phyloP scores from a whole-genome alignment of 2,888 invertebrate species.

The Zeuzera pyrina region DNA sequence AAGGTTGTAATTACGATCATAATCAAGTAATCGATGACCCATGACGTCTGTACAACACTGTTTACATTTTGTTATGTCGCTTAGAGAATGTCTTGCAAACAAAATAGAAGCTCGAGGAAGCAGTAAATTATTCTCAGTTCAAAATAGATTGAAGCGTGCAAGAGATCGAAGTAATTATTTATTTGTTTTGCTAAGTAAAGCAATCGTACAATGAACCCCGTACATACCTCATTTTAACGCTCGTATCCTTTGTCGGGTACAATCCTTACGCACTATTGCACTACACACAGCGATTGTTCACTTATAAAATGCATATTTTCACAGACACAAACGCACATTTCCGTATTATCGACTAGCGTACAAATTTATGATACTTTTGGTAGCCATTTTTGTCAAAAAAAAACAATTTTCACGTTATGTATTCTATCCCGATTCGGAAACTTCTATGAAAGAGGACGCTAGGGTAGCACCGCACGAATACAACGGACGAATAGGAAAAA shows the following conservation, averaged over 20 bases:
- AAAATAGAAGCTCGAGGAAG: conserved; percentile 34
- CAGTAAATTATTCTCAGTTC: conserved; percentile 43
- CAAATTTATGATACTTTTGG: conserved; percentile 47
- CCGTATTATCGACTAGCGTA: conserved; percentile 46
- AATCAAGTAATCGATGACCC: conserved; percentile 58
- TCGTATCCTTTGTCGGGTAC: conserved; percentile 62
- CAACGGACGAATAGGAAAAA: conserved; percentile 35
- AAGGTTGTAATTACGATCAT: conserved; percentile 43
- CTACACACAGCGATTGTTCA: conserved; percentile 67
- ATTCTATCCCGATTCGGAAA: conserved; percentile 43
- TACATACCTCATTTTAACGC: conserved; percentile 67
- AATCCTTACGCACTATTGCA: conserved; percentile 67
- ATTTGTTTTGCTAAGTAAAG: conserved; percentile 67
- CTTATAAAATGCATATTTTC: conserved; percentile 64
- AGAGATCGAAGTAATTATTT: conserved; percentile 53
- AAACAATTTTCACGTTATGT: conserved; percentile 40
- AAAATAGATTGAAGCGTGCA: conserved; percentile 54
- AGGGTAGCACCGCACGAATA: conserved; percentile 44
- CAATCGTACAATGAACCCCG: conserved; percentile 51
- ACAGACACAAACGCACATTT: conserved; percentile 53
- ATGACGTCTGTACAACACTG: conserved; percentile 42
- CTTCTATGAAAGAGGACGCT: conserved; percentile 47
- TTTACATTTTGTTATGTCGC: conserved; percentile 44
- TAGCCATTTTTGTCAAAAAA: conserved; percentile 69
- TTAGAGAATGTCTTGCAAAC: conserved; percentile 28